Conservation (phyloP, 2,113 vertebrate genomes). For the Carlito syrichta region DNA sequence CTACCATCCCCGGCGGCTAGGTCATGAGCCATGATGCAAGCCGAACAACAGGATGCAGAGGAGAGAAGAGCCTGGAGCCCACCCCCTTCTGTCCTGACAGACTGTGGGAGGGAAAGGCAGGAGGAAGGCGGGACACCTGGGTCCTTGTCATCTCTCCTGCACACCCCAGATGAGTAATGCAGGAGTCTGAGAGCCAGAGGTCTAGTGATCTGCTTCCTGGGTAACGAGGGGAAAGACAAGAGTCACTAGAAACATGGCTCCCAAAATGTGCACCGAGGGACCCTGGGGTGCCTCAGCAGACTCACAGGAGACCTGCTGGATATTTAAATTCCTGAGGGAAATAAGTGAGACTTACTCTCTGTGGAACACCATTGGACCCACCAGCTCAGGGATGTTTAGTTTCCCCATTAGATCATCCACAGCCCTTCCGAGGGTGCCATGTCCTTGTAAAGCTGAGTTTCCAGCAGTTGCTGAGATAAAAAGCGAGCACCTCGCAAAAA, state of each 20-base stretch:
- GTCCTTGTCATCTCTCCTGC: not conserved
- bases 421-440: not conserved
- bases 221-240: too few relatives aligned
- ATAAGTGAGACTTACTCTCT: not conserved
- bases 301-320: not conserved
- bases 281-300: not conserved
- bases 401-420: not conserved
- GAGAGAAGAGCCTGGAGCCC: not conserved
- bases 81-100: not conserved
- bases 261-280: not conserved
- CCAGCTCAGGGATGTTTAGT: not conserved
- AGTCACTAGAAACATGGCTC: not conserved
- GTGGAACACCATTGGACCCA: fast-evolving
- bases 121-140: too few relatives aligned
- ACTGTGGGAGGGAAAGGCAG: fast-evolving
- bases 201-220: not conserved
- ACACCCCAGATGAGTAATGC: fast-evolving
- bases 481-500: not conserved
- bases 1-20: not conserved
- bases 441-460: not conserved
- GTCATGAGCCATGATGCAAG: not conserved
- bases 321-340: not conserved
- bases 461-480: not conserved
- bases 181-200: not conserved
- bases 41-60: not conserved